Percentiles rank a stretch among this genome's conserved stretches.
Conservation (phyloP, 2,113 vertebrate species). For the Vombatus ursinus region DNA sequence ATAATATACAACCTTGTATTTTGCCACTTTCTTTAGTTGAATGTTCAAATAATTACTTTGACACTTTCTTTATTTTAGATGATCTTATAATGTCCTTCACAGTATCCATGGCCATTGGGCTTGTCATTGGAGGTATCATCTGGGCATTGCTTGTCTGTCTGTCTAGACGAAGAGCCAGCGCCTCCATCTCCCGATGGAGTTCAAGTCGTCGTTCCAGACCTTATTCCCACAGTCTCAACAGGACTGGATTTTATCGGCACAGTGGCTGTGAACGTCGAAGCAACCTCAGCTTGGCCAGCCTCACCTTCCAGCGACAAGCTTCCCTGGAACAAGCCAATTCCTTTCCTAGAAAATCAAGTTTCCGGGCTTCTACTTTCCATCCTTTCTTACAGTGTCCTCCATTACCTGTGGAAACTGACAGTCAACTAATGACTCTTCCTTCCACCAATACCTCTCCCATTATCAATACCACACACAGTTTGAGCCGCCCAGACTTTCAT, state of each 20-base stretch:
- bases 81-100: conserved; percentile 94
- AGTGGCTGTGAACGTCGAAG: conserved; percentile 93
- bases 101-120: conserved; percentile 92
- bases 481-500: conserved; percentile 88
- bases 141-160: conserved; percentile 91
- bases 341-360: conserved; percentile 93
- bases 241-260: conserved; percentile 92
- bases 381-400: conserved; percentile 94
- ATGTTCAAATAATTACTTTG: background rate
- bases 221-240: conserved; percentile 75
- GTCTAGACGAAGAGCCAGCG: conserved; percentile 92
- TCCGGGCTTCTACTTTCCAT: conserved; percentile 96
- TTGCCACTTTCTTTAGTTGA: background rate
- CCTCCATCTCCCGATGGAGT: conserved; percentile 91
- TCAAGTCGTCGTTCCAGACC: conserved; percentile 82
- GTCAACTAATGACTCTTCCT: conserved; percentile 90
- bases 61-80: conserved; percentile 81
- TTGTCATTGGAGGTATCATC: conserved; percentile 91
- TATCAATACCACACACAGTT: conserved; percentile 76
- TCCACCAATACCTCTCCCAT: conserved; percentile 82
- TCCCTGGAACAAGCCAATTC: conserved; percentile 91
- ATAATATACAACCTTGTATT: background rate
- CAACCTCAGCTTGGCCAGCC: conserved; percentile 95
- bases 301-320: conserved; percentile 93
- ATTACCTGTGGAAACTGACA: conserved; percentile 91